These are phyloP conservation scores for Pomacea maculata DNA, from an alignment of 1,140 invertebrate species.

Conservation along the genomic window DNA sequence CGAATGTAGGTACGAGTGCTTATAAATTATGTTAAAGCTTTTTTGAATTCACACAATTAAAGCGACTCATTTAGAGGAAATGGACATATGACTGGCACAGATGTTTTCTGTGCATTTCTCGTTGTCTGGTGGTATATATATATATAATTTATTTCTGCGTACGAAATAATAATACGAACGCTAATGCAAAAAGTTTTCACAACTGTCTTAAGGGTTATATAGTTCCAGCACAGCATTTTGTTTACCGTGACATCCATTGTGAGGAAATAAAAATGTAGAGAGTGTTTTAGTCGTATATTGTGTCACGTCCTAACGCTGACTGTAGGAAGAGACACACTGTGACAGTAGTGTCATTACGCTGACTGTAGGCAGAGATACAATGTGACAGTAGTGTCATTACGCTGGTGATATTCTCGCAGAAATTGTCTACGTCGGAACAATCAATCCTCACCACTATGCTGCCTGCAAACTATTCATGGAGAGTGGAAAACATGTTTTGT, in stretches of 20 bases:
- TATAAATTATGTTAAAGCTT: neutral
- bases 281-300: neutral
- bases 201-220: neutral
- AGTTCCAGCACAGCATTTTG: neutral
- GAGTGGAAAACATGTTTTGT: slow-evolving; percentile 81
- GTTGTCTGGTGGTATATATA: neutral
- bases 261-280: too few species aligned
- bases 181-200: neutral
- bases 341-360: neutral
- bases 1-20: slow-evolving; percentile 75
- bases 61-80: too few species aligned
- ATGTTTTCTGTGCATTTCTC: neutral
- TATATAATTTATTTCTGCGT: neutral
- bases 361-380: neutral
- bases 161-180: too few species aligned
- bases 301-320: neutral
- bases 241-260: too few species aligned
- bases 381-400: neutral
- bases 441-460: slow-evolving; percentile 76
- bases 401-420: slow-evolving; percentile 68
- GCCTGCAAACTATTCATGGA: slow-evolving; percentile 75
- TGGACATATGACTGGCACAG: neutral
- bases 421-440: slow-evolving; percentile 79
- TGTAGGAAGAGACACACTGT: neutral
- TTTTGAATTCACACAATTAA: neutral